Percentiles rank a stretch among this genome's conserved stretches.
phyloP scores from a whole-genome alignment of 1,140 invertebrate species.

The Pseudomyrmex sp. region DNA sequence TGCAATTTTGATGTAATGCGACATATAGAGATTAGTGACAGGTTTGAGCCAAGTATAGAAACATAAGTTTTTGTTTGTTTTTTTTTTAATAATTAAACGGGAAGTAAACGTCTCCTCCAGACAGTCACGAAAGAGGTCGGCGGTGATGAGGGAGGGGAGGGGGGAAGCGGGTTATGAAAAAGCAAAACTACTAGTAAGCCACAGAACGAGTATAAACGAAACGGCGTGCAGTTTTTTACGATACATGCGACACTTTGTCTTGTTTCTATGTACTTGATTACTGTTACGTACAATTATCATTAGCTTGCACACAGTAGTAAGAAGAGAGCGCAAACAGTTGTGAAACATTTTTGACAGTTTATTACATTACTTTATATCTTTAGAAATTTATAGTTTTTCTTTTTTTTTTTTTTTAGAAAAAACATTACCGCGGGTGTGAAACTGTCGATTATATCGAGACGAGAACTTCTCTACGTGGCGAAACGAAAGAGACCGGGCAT shows the following conservation, averaged over 20 bases:
- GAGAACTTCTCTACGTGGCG: constrained; percentile 25
- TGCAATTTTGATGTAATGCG: constrained; percentile 30
- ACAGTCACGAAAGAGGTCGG: constrained; percentile 86
- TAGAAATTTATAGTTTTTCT: background rate
- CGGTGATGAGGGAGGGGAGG: constrained; percentile 75
- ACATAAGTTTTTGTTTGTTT: constrained; percentile 63
- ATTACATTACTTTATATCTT: no score
- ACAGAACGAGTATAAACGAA: constrained; percentile 28
- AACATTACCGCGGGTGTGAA: background rate
- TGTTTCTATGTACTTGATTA: background rate
- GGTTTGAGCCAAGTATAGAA: constrained; percentile 81
- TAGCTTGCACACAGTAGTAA: background rate
- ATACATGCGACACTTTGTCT: constrained; percentile 40
- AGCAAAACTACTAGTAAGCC: constrained; percentile 66
- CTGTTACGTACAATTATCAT: background rate
- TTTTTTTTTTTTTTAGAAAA: background rate
- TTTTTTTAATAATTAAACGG: constrained; percentile 66
- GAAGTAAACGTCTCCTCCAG: constrained; percentile 83
- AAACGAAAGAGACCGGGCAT: constrained; percentile 65
- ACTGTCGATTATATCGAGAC: constrained; percentile 5
- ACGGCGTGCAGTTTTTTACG: constrained; percentile 38
- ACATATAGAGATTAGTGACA: constrained; percentile 72
- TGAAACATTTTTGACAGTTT: background rate
- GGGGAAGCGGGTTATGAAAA: constrained; percentile 65
- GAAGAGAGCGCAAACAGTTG: background rate